Evolutionary conservation across 2,888 invertebrate species (phyloP).

Genomic region (Mythimna loreyi): DNA sequence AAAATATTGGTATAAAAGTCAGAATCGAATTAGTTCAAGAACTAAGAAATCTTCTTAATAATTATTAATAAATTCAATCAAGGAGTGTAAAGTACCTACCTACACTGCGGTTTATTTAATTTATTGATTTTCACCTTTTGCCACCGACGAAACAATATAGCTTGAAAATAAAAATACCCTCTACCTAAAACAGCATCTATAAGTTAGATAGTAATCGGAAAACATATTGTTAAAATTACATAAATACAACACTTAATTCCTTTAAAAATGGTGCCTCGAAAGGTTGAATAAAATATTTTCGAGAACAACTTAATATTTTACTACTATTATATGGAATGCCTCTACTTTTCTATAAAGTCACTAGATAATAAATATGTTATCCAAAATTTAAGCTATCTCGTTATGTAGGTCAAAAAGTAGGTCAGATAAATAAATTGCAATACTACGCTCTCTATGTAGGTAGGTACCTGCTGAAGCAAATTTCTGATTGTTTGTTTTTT

Average conservation of each 20-base stretch:
- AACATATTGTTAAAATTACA: background rate
- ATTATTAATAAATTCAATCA: too few species aligned
- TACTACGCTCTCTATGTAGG: slow-evolving; percentile 19
- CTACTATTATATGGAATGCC: background rate
- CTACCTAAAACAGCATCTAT: background rate
- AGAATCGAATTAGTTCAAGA: too few species aligned
- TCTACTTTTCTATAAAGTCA: background rate
- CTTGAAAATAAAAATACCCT: background rate
- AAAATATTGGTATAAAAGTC: background rate
- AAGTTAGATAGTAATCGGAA: slow-evolving; percentile 6
- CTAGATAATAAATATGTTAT: slow-evolving; percentile 18
- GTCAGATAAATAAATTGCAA: slow-evolving; percentile 73
- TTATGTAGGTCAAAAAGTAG: slow-evolving; percentile 79
- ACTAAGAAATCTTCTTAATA: background rate
- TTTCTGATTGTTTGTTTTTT: background rate
- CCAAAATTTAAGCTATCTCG: slow-evolving; percentile 31
- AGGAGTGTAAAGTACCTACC: background rate
- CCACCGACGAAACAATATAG: background rate
- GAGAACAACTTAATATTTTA: background rate
- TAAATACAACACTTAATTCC: background rate
- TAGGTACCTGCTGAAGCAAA: background rate
- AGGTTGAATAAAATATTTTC: background rate
- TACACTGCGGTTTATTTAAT: background rate
- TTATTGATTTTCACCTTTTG: slow-evolving; percentile 2
- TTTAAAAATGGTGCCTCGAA: background rate